Percentiles rank a stretch among this genome's conserved stretches.
These are phyloP conservation scores for Lophius piscatorius DNA, from an alignment of 2,113 vertebrate genomes.

Conservation along the genomic window DNA sequence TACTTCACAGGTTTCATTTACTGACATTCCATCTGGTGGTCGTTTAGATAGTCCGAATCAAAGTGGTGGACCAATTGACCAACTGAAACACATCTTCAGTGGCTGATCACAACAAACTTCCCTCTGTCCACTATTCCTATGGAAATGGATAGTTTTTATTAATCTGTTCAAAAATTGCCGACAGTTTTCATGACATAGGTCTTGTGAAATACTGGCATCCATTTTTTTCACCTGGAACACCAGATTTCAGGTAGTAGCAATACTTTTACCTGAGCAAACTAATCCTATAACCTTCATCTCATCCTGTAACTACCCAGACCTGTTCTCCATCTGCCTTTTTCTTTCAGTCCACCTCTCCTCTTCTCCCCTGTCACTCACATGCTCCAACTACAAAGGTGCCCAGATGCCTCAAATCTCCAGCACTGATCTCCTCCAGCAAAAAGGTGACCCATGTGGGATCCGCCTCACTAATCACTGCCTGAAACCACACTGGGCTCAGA, in stretches of 20 bases:
- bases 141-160: not conserved
- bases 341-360: slow-evolving; percentile 47
- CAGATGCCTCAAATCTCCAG: slow-evolving; percentile 70
- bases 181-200: too few relatives aligned
- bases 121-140: not conserved
- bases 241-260: not conserved
- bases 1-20: too few relatives aligned
- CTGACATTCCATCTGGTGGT: not conserved
- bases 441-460: slow-evolving; percentile 70
- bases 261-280: slow-evolving; percentile 28
- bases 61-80: too few relatives aligned
- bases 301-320: slow-evolving; percentile 29
- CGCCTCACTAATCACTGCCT: slow-evolving; percentile 74
- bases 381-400: slow-evolving; percentile 71
- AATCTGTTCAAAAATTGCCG: slow-evolving; percentile 17
- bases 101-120: not conserved
- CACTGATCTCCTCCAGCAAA: slow-evolving; percentile 72
- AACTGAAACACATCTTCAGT: too few relatives aligned
- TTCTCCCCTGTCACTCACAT: slow-evolving; percentile 65
- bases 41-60: not conserved
- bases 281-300: slow-evolving; percentile 52
- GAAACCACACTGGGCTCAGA: slow-evolving; percentile 72
- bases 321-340: slow-evolving; percentile 39
- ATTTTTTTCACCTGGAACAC: slow-evolving; percentile 19
- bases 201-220: slow-evolving; percentile 11